phyloP scores from a whole-genome alignment of 2,797 vertebrate genomes.

The Triplophysa bombifrons region DNA sequence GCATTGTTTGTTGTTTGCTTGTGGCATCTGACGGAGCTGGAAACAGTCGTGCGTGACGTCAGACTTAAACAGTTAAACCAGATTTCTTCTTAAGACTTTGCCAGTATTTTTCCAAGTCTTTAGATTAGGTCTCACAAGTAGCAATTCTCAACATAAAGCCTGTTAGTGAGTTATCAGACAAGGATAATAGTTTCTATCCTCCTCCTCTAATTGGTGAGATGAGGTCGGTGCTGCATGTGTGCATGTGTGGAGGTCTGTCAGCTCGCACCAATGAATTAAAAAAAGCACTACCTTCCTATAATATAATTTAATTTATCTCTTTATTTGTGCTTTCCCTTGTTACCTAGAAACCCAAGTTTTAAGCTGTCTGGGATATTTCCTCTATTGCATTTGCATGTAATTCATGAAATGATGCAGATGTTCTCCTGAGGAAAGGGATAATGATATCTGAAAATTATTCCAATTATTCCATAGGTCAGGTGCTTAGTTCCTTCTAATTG shows the following conservation, averaged over 20 bases:
- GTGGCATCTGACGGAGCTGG: too few species aligned
- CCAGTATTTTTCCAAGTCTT: background rate
- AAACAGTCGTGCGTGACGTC: too few species aligned
- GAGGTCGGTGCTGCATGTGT: slow-evolving; percentile 65
- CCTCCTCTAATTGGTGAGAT: slow-evolving; percentile 71
- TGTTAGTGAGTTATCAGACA: slow-evolving; percentile 54
- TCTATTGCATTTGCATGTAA: background rate
- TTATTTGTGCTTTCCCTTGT: background rate
- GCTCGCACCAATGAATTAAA: slow-evolving; percentile 69
- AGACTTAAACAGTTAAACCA: too few species aligned
- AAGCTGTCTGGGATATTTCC: too few species aligned
- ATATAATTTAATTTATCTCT: slow-evolving; percentile 41
- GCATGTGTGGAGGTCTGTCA: slow-evolving; percentile 62
- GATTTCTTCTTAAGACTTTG: too few species aligned
- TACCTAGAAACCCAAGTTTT: background rate
- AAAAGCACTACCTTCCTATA: slow-evolving; percentile 66
- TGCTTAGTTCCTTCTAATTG: background rate
- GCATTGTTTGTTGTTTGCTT: too few species aligned
- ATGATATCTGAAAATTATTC: background rate
- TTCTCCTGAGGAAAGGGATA: background rate
- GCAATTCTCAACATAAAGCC: slow-evolving; percentile 27
- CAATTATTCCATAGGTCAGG: background rate
- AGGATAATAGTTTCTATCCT: slow-evolving; percentile 41
- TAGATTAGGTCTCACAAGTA: slow-evolving; percentile 36
- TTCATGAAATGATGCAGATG: background rate